Base-by-base conservation (phyloP, 1,140 invertebrate species). In the Ericerus pela region DNA sequence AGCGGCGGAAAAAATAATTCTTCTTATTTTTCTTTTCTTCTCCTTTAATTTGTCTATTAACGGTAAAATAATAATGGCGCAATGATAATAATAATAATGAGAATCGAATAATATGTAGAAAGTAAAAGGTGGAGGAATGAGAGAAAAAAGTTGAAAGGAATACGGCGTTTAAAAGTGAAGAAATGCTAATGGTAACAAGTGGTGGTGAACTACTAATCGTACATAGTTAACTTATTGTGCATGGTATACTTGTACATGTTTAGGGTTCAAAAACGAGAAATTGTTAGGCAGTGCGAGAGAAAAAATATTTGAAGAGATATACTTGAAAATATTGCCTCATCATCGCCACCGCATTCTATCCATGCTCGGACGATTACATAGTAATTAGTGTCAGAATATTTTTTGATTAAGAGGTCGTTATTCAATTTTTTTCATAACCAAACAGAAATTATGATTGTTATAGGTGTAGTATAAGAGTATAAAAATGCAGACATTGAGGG, bases 31-130 rank as follows among this genome's bases (percentile, higher is more conserved):
- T 38, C 3, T 6, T 38, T 16, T 16, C n/a, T 16, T 14, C 41
- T 24, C 26, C 26, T 47, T 47, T 47, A 47, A 47, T 47, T 47
- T 47, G 41, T 47, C 41, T 47, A 47, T 47, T 47, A 47, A 47
- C 41, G 41, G 41, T 47, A 47, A 47, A 47, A 47, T 47, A 47
- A 47, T 47, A 47, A 47, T 47, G n/a, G n/a, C n/a, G n/a, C n/a
- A n/a, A n/a, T n/a, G 26, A 47, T 24, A 47, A 47, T 47, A 41
- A 47, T 24, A 10, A 47, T 47, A 47, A 47, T 47, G 41, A 47
- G 26, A 24, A 47, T n/a, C 18, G 41, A 47, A 22, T 47, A 38
- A 38, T 14, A 38, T 16, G 36, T 16, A 4, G 14, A n/a, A n/a
- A n/a, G n/a, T n/a, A n/a, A n/a, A n/a, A n/a, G n/a, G n/a, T n/a